These are phyloP conservation scores for Sebastes oblongus DNA, from an alignment of 2,797 vertebrate species.

Conservation along the genomic window DNA sequence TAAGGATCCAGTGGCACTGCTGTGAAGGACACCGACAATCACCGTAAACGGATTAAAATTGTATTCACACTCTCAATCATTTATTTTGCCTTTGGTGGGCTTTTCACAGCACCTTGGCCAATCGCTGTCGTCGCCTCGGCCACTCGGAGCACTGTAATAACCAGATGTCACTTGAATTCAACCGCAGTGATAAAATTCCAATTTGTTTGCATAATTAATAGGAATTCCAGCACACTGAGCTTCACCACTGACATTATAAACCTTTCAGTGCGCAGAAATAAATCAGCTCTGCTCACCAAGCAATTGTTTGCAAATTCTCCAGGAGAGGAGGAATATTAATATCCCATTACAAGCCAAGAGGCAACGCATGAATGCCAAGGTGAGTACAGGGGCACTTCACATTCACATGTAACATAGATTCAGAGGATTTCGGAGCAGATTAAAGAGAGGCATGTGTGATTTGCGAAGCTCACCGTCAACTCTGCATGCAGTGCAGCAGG, in stretches of 20 bases:
- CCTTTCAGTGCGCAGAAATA: background rate
- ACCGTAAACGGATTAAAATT: constrained; percentile 36
- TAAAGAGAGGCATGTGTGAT: background rate
- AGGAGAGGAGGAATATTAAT: constrained; percentile 13
- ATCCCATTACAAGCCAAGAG: constrained; percentile 7
- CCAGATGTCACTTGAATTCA: constrained; percentile 8
- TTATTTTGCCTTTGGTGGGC: background rate
- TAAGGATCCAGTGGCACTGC: background rate
- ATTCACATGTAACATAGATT: background rate
- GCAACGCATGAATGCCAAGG: constrained; percentile 26
- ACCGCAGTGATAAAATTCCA: constrained; percentile 19
- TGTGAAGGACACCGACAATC: constrained; percentile 51
- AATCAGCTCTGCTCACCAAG: background rate
- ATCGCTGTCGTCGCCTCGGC: background rate
- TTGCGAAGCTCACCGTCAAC: background rate
- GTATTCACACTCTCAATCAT: constrained; percentile 2
- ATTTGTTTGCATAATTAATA: constrained; percentile 36
- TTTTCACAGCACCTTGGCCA: background rate
- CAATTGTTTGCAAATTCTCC: constrained; percentile 16
- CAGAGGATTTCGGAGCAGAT: background rate
- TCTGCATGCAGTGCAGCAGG: background rate
- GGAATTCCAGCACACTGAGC: background rate
- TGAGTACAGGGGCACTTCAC: constrained; percentile 8
- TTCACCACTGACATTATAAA: background rate
- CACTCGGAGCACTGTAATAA: background rate